Base-by-base conservation (phyloP, 2,888 invertebrate genomes). In the Agrochola lychnidis region DNA sequence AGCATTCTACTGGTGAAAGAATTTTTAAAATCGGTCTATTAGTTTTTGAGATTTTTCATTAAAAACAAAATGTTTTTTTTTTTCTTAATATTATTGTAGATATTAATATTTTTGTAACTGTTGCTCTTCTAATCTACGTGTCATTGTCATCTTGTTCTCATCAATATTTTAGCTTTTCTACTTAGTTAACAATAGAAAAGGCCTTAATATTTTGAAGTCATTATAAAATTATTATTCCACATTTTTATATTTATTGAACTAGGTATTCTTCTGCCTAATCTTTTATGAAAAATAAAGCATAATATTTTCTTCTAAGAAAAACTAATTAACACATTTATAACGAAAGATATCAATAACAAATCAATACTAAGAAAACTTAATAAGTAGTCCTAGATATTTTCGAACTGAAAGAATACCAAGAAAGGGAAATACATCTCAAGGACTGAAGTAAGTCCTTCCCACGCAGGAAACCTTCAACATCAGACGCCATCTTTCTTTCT, bases 401-500 rank as follows among this genome's bases (percentile, higher is more conserved):
- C 0, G 9, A 68, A 48, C 51, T 63, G 30, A 6, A n/a, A 36
- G 25, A 57, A 57, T 40, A 14, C 53, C 19, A 36, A 42, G 10
- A 70, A 19, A 30, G 5, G 25, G n/a, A 19, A 56, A 63, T 56
- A 70, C 12, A 53, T 40, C 25, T 70, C n/a, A 70, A 70, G 63
- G 42, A 42, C 51, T 57, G 14, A 4, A 63, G 30, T 40, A 51
- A 70, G 78, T 57, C 63, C 57, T n/a, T 42, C 63, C 56, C n/a
- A 63, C 48, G 51, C 42, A n/a, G 30, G 40, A 16, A 51, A n/a
- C 56, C 45, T 64, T 42, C 4, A 36, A 78, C 19, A 57, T 57
- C 40, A 42, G 56, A 19, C 56, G 70, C 69, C 62, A 78, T 57
- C 4, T 57, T 51, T 48, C 2, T 61, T 68, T 76, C 42, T 70